Conservation (phyloP, 2,888 invertebrate genomes). For the Leucophora obtusa region DNA sequence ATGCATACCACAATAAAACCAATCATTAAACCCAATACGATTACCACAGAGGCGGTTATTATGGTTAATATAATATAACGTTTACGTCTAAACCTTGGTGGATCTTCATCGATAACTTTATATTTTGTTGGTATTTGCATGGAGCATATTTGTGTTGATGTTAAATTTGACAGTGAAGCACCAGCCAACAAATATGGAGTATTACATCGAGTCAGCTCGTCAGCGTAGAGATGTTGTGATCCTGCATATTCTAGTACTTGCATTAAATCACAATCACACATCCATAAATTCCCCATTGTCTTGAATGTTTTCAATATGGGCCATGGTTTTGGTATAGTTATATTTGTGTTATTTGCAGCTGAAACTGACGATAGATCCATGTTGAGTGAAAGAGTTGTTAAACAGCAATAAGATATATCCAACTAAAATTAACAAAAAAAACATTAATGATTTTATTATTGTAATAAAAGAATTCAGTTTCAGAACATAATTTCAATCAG, state of each 20-base stretch:
- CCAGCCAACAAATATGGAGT: constrained; percentile 75
- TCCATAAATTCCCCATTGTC: constrained; percentile 83
- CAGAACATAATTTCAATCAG: too few species aligned
- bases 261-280: constrained; percentile 81
- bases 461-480: too few species aligned
- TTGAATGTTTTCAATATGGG: constrained; percentile 80
- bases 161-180: constrained; percentile 71
- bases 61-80: constrained; percentile 76
- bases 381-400: constrained; percentile 78
- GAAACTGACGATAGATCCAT: constrained; percentile 49
- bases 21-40: constrained; percentile 74
- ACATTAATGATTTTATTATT: too few species aligned
- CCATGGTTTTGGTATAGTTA: constrained; percentile 68
- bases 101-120: constrained; percentile 74
- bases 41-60: constrained; percentile 74
- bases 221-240: constrained; percentile 64
- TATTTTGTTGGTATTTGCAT: constrained; percentile 73
- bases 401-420: constrained; percentile 82
- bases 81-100: constrained; percentile 76
- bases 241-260: constrained; percentile 74
- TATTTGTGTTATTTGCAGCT: constrained; percentile 51
- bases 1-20: constrained; percentile 75
- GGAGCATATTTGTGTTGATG: constrained; percentile 71
- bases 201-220: constrained; percentile 72
- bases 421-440: constrained; percentile 78